Evolutionary conservation across 1,140 invertebrate genomes (phyloP), one percentile per base, ranked within the genome.

Genomic region (Panulirus ornatus): DNA sequence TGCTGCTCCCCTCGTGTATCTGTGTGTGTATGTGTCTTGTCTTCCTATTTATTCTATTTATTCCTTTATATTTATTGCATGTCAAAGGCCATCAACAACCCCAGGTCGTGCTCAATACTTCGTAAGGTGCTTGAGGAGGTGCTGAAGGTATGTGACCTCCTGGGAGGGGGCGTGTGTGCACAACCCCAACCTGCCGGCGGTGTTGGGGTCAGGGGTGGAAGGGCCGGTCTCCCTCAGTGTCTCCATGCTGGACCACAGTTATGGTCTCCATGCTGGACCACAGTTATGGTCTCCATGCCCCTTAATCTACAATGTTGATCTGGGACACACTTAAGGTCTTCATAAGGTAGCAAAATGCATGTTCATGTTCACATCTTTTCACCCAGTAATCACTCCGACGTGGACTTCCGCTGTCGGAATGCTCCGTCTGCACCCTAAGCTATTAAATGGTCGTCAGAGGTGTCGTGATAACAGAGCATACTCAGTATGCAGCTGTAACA

Each of bases 141-240:
- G 78, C 34, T 11, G 54, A 40, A n/a, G 47, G 81, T n/a, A 54
- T 44, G 38, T 73, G 71, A 36, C 14, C 71, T 36, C 3, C 27
- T 34, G 81, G 34, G 34, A 22, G 78, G 34, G 78, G 30, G n/a
- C 14, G 27, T 36, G 11, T 6, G 54, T n/a, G 58, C 2, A 40
- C 27, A 47, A 19, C 70, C 83, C 42, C 83, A 85, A 51, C 70
- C 83, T 73, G 83, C 83, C 38, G 83, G 83, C 83, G 83, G 83
- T 51, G 83, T 85, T 85, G 82, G 27, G 83, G 70, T 19, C 42
- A 40, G 83, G 66, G 1, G 2, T 42, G 40, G 44, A 14, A n/a
- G 63, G 58, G 36, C 22, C 54, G 3, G n/a, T n/a, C n/a, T n/a
- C n/a, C n/a, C n/a, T n/a, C n/a, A n/a, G n/a, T n/a, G 40, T 40